phyloP scores from a whole-genome alignment of 2,797 vertebrate genomes.

The Pseudochirops corinnae region DNA sequence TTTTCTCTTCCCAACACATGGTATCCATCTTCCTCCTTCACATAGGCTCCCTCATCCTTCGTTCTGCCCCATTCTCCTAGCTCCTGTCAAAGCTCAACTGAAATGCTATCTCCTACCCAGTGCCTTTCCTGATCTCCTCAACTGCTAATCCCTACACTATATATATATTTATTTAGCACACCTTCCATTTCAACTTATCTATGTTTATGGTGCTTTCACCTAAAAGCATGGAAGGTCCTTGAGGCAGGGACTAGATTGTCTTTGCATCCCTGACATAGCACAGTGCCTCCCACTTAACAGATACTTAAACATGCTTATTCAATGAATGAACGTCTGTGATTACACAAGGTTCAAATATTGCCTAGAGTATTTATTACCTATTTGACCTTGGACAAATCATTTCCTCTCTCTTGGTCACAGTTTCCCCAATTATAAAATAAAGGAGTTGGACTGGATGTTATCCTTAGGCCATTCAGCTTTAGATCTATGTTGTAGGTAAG shows the following conservation, averaged over 20 bases:
- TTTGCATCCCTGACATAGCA: background rate
- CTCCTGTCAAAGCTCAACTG: background rate
- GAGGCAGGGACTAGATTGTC: background rate
- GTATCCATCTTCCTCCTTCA: background rate
- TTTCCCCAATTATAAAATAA: background rate
- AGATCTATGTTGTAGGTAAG: background rate
- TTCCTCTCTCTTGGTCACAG: background rate
- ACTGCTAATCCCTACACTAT: background rate
- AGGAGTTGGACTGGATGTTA: background rate
- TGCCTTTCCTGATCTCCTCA: no score
- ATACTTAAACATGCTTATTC: background rate
- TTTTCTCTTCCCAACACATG: background rate
- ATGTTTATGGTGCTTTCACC: background rate
- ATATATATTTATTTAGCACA: background rate
- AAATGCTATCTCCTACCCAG: no score
- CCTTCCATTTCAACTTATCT: background rate
- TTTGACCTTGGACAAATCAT: background rate
- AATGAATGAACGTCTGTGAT: background rate
- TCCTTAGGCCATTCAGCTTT: background rate
- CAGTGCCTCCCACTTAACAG: background rate
- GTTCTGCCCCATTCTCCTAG: background rate
- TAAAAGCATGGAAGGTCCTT: background rate
- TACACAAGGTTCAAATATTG: background rate
- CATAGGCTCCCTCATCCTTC: background rate
- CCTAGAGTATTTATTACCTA: background rate